Evolutionary conservation across 1,140 invertebrate species (phyloP).

Genomic region (Melanaphis sacchari): DNA sequence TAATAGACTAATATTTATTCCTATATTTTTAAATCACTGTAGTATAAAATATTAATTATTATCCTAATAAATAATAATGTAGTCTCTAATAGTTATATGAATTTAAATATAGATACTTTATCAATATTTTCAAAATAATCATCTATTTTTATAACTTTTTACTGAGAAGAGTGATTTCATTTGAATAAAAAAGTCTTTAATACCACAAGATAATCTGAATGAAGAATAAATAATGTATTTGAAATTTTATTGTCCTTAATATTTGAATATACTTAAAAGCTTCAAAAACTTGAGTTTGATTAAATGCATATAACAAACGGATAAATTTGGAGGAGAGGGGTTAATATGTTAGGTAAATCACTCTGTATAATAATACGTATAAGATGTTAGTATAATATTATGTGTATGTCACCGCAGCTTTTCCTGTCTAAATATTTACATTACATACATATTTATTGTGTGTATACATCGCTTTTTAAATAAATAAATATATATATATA

Average conservation of each 20-base stretch:
- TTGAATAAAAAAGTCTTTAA: neutral
- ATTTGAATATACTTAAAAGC: neutral
- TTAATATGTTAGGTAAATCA: neutral
- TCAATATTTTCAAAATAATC: neutral
- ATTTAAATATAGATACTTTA: neutral
- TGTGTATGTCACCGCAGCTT: neutral
- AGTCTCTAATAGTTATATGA: neutral
- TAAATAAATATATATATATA: neutral
- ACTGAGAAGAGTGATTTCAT: neutral
- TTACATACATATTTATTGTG: neutral
- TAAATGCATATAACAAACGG: neutral
- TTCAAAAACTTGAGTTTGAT: neutral
- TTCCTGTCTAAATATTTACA: conserved; percentile 15
- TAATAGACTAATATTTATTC: neutral
- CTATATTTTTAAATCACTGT: neutral
- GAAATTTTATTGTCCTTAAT: neutral
- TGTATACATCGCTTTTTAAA: neutral
- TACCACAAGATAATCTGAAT: neutral
- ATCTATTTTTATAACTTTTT: neutral
- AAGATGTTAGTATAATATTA: neutral
- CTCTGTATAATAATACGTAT: neutral
- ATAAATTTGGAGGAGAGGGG: neutral
- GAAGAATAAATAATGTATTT: neutral
- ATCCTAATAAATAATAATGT: neutral
- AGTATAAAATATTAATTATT: neutral